Percentiles rank a stretch among this genome's conserved stretches.
Conservation (phyloP, 2,888 invertebrate species). For the Thereva nobilitata region DNA sequence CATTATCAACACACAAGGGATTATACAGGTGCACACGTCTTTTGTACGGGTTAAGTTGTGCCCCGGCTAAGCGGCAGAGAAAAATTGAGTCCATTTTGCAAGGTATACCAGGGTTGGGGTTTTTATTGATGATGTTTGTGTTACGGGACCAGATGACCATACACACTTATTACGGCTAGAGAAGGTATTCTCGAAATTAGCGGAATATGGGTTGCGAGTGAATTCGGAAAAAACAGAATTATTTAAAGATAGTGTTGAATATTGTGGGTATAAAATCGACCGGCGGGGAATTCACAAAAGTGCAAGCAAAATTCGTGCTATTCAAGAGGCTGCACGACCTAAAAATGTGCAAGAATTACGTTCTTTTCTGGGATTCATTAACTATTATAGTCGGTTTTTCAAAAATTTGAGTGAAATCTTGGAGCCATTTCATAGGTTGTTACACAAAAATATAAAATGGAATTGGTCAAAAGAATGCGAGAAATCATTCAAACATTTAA, state of each 20-base stretch:
- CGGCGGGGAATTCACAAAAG: neutral
- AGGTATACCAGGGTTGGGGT: neutral
- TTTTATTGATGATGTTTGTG: neutral
- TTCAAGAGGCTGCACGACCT: neutral
- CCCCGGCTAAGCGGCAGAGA: neutral
- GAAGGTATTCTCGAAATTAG: neutral
- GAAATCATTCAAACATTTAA: conserved; percentile 40
- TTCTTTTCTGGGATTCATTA: neutral
- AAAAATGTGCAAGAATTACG: neutral
- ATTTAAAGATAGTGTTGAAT: neutral
- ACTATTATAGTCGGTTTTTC: conserved; percentile 37
- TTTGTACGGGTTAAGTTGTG: no score
- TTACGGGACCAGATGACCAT: neutral
- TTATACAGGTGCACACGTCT: no score
- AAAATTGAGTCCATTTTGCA: neutral
- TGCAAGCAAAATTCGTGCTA: neutral
- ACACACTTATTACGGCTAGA: neutral
- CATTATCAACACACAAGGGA: no score
- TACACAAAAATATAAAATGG: conserved; percentile 40
- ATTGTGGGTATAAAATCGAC: neutral
- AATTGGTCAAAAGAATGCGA: conserved; percentile 40
- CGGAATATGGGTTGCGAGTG: conserved; percentile 32
- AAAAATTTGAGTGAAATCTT: conserved; percentile 39
- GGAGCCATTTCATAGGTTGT: conserved; percentile 37
- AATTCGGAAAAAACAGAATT: conserved; percentile 35